Evolutionary conservation across 2,797 vertebrate genomes (phyloP).

Genomic region (Poecile montanus): DNA sequence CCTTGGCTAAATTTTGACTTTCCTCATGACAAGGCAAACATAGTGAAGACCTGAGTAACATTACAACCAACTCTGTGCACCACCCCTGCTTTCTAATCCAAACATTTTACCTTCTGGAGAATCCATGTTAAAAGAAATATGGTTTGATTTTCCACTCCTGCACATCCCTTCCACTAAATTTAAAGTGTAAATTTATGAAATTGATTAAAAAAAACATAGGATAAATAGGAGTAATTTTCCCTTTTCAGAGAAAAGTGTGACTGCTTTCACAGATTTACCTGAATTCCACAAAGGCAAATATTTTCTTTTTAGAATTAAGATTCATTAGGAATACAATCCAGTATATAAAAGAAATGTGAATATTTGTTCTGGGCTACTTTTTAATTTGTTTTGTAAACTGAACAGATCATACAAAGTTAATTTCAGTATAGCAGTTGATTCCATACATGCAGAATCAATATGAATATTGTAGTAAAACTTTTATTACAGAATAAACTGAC

Average conservation of each 20-base stretch:
- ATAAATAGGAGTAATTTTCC: slow-evolving; percentile 30
- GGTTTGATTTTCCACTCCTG: not conserved
- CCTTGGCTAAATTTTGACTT: not conserved
- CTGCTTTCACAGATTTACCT: slow-evolving; percentile 60
- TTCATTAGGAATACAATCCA: slow-evolving; percentile 47
- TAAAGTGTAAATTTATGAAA: not conserved
- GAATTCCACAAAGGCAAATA: slow-evolving; percentile 54
- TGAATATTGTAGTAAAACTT: not conserved
- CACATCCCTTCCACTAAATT: not conserved
- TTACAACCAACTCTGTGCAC: not conserved
- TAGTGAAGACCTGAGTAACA: not conserved
- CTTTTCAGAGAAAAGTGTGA: not conserved
- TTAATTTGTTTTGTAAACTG: slow-evolving; percentile 65
- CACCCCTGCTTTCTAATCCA: not conserved
- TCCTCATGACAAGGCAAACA: not conserved
- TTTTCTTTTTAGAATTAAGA: slow-evolving; percentile 53
- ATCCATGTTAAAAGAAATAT: not conserved
- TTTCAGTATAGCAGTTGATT: slow-evolving; percentile 40
- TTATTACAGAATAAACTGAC: not conserved
- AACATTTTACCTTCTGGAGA: not conserved
- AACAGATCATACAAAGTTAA: slow-evolving; percentile 36
- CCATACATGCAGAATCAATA: slow-evolving; percentile 54
- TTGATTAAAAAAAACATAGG: not conserved
- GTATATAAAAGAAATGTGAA: slow-evolving; percentile 61
- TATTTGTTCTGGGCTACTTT: slow-evolving; percentile 60